These are phyloP conservation scores for Thamnophis sirtalis DNA, from an alignment of 2,113 vertebrate genomes.

Conservation along the genomic window DNA sequence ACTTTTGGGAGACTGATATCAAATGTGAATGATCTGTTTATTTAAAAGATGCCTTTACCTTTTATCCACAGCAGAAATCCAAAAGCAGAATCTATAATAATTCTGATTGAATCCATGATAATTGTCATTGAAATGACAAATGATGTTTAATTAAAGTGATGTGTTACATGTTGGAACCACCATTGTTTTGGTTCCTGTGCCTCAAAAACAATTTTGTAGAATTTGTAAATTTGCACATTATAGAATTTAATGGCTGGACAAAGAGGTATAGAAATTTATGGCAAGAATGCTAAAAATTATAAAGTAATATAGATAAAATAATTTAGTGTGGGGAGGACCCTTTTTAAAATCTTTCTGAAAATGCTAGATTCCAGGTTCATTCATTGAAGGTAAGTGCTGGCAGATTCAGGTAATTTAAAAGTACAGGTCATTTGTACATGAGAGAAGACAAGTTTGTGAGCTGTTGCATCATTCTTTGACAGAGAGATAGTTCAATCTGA, in stretches of 20 bases:
- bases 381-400: not conserved
- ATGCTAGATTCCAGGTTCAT: not conserved
- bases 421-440: not conserved
- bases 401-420: not conserved
- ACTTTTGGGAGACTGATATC: not conserved
- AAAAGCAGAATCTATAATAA: not conserved
- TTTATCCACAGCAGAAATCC: not conserved
- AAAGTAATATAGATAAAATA: not conserved
- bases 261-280: not conserved
- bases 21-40: not conserved
- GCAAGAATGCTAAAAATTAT: not conserved
- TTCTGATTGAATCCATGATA: not conserved
- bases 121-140: not conserved
- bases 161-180: not conserved
- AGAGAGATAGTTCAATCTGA: not conserved
- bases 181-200: not conserved
- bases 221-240: not conserved
- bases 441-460: not conserved
- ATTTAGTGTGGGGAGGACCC: not conserved
- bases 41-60: not conserved
- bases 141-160: not conserved
- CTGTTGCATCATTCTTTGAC: not conserved
- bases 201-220: not conserved
- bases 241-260: not conserved
- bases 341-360: not conserved